A percentile compares a stretch with the other conserved stretches of the same genome.
phyloP scores from a whole-genome alignment of 2,797 vertebrate genomes.

The Peromyscus attwateri region DNA sequence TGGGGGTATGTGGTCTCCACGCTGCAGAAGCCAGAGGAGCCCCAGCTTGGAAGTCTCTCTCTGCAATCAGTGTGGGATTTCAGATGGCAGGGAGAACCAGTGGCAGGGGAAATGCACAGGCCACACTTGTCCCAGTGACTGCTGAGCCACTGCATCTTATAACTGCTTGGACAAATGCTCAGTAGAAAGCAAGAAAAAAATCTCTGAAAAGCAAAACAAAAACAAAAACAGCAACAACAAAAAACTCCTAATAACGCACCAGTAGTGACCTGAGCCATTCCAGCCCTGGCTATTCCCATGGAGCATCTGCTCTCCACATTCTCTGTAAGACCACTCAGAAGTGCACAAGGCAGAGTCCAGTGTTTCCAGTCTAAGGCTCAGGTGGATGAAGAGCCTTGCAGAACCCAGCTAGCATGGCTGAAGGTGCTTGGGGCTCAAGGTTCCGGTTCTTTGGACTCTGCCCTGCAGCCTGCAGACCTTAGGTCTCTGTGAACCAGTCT shows the following conservation, averaged over 20 bases:
- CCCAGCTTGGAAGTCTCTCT: neutral
- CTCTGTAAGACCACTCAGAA: neutral
- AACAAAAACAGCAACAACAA: neutral
- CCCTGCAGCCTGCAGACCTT: neutral
- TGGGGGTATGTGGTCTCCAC: neutral
- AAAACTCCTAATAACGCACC: neutral
- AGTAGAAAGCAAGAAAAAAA: neutral
- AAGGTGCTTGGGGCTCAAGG: neutral
- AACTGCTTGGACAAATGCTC: neutral
- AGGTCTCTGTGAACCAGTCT: neutral
- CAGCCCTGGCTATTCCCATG: neutral
- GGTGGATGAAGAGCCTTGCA: neutral
- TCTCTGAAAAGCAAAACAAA: neutral
- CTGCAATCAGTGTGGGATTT: neutral
- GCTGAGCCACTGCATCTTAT: neutral
- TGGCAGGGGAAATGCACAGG: neutral
- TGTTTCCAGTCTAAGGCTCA: neutral
- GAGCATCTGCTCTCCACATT: neutral
- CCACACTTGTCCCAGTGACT: accelerated
- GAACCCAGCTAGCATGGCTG: neutral
- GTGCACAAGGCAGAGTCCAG: accelerated
- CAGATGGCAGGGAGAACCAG: neutral
- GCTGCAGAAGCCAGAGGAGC: neutral
- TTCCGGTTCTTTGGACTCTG: neutral
- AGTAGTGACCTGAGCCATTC: accelerated